Conservation (phyloP, 2,113 vertebrate genomes). For the Alectura lathami region DNA sequence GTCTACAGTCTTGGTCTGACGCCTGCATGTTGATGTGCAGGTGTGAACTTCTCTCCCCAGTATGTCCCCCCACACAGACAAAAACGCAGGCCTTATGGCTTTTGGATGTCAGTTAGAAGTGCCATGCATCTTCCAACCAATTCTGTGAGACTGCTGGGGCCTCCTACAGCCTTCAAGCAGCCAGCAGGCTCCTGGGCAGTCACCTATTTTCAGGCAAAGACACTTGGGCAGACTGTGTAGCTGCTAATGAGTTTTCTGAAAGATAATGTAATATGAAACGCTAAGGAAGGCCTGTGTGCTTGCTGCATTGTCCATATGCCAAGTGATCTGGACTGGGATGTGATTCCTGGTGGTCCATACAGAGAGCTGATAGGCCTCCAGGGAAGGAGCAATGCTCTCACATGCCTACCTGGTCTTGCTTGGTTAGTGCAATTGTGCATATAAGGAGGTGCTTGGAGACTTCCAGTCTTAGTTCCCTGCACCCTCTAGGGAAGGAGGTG, state of each 20-base stretch:
- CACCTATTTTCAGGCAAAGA: background rate
- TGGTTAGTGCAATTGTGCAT: background rate
- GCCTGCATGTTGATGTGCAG: background rate
- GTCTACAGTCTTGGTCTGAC: background rate
- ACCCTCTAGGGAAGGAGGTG: background rate
- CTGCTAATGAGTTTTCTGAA: background rate
- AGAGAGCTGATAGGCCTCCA: background rate
- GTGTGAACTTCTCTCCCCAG: background rate
- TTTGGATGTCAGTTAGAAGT: background rate
- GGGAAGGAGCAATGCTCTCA: background rate
- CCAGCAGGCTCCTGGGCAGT: background rate
- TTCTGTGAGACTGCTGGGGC: background rate
- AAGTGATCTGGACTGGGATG: background rate
- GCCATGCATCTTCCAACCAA: background rate
- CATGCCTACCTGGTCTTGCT: background rate
- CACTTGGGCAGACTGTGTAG: background rate
- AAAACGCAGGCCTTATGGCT: background rate
- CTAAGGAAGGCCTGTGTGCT: background rate
- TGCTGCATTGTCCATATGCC: background rate
- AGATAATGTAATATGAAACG: background rate
- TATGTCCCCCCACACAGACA: background rate
- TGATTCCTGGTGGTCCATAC: background rate
- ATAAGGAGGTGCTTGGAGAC: background rate
- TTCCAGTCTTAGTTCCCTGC: background rate
- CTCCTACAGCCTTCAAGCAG: background rate